Conservation (phyloP, 1,140 invertebrate genomes). For the Geopemphigus sp. region DNA sequence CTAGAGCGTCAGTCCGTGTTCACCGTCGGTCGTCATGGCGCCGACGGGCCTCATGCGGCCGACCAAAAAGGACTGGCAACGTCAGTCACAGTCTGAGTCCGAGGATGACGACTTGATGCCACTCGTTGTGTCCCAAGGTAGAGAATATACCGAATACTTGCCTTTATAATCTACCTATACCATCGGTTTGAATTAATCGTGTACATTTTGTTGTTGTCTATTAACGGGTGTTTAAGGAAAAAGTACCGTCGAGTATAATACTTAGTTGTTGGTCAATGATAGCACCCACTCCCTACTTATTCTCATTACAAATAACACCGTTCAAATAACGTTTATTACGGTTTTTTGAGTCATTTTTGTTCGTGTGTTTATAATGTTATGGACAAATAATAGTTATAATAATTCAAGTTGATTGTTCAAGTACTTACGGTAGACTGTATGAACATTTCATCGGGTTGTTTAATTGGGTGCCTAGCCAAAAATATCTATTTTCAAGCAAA, state of each 20-base stretch:
- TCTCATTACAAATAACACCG: too few species aligned
- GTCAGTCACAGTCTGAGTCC: slow-evolving; percentile 41
- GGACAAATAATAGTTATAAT: too few species aligned
- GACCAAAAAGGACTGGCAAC: slow-evolving; percentile 37
- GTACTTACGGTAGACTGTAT: neutral
- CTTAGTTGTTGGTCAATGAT: too few species aligned
- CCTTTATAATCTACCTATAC: neutral
- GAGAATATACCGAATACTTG: too few species aligned
- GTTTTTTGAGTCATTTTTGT: too few species aligned
- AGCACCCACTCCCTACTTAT: too few species aligned
- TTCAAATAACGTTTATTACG: too few species aligned
- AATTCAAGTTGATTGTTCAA: neutral
- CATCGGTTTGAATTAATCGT: too few species aligned
- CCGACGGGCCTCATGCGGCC: slow-evolving; percentile 34
- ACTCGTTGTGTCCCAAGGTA: slow-evolving; percentile 32
- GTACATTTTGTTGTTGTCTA: too few species aligned
- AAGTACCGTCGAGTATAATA: too few species aligned
- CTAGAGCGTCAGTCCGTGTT: slow-evolving; percentile 7
- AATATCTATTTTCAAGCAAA: slow-evolving; percentile 34
- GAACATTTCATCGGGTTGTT: neutral
- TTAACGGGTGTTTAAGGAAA: too few species aligned
- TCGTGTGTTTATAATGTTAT: too few species aligned
- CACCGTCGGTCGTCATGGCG: neutral
- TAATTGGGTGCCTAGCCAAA: slow-evolving; percentile 8
- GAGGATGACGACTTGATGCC: slow-evolving; percentile 30